Conservation (phyloP, 2,797 vertebrate species). For the Acanthornis magna region DNA sequence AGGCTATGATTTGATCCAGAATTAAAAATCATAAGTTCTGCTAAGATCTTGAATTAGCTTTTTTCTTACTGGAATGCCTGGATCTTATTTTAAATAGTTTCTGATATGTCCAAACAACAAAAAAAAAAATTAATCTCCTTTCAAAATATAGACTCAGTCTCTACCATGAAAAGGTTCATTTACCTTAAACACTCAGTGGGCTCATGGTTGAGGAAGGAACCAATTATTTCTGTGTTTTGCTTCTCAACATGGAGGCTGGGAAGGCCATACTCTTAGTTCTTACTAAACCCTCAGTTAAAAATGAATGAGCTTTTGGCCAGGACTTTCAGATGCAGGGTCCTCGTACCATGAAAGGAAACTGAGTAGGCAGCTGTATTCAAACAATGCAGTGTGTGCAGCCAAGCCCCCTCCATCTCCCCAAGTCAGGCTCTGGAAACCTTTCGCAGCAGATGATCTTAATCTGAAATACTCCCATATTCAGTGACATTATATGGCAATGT, state of each 20-base stretch:
- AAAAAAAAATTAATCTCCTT: background rate
- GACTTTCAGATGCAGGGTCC: background rate
- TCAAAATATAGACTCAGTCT: background rate
- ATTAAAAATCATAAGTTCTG: background rate
- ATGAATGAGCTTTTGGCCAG: background rate
- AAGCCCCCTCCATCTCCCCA: background rate
- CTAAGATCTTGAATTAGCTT: conserved; percentile 25
- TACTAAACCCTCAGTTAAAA: background rate
- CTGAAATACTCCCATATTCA: background rate
- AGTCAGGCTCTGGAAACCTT: conserved; percentile 14
- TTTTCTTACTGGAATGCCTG: background rate
- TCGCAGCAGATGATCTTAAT: background rate
- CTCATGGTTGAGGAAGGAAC: background rate
- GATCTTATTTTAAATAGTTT: conserved; percentile 1
- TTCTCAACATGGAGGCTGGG: background rate
- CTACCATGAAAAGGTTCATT: background rate
- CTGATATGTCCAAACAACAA: background rate
- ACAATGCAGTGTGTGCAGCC: background rate
- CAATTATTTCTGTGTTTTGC: background rate
- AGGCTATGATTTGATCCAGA: background rate
- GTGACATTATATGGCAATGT: background rate
- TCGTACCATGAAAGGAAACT: background rate
- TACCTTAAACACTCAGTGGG: background rate
- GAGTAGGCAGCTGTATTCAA: background rate
- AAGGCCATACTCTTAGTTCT: background rate